Percentiles rank a stretch among this genome's conserved stretches.
Evolutionary conservation across 2,888 invertebrate species (phyloP).

Genomic region (Netelia melanura): DNA sequence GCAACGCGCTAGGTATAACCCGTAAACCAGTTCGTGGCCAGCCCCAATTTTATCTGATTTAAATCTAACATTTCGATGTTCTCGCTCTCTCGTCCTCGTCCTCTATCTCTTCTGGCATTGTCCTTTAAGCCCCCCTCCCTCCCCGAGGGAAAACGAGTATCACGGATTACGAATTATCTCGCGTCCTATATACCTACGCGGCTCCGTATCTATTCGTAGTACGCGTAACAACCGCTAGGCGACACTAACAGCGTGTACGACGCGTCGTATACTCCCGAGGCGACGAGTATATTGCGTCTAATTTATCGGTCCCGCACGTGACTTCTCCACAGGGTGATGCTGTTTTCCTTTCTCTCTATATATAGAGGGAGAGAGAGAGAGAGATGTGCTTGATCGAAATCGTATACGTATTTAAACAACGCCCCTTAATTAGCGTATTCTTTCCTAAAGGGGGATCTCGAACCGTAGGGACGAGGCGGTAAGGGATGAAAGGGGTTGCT

Average conservation of each 20-base stretch:
- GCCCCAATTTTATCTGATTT: constrained; percentile 47
- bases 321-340: constrained; percentile 29
- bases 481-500: constrained; percentile 41
- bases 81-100: constrained; percentile 25
- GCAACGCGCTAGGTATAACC: constrained; percentile 10
- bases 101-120: background rate
- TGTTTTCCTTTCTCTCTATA: constrained; percentile 33
- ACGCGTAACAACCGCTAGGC: constrained; percentile 12
- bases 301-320: constrained; percentile 64
- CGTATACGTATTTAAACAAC: constrained; percentile 60
- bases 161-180: constrained; percentile 65
- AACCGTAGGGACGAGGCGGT: background rate
- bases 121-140: background rate
- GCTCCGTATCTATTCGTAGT: constrained; percentile 16
- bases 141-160: constrained; percentile 35
- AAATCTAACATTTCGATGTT: constrained; percentile 63
- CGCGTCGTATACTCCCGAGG: constrained; percentile 47
- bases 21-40: constrained; percentile 21
- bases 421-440: constrained; percentile 64
- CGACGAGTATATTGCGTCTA: constrained; percentile 42
- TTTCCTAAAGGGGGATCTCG: constrained; percentile 33
- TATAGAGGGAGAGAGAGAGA: background rate
- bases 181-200: background rate
- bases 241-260: constrained; percentile 37
- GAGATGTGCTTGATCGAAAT: constrained; percentile 50